Base-by-base conservation (phyloP, 1,140 invertebrate genomes). In the Acarapis woodi region DNA sequence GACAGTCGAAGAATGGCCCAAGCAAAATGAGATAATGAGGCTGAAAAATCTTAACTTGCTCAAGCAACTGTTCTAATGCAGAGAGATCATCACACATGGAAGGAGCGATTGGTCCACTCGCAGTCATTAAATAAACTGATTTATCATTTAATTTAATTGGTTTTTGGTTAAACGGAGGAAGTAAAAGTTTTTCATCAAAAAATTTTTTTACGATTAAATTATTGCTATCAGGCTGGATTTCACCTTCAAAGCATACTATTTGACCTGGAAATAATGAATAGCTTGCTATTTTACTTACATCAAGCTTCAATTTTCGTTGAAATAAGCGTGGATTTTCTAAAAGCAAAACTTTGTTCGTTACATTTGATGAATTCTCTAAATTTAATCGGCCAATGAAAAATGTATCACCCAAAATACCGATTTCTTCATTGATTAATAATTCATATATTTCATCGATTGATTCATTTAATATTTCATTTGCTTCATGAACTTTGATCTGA, bases 1-100 rank as follows among this genome's bases (percentile, higher is more conserved):
- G 35, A 25, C 16, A 44, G 48, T 85, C 76, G 23, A 83, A 46
- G 47, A 87, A 78, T 4, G 80, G 79, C 0, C 80, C 80, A 4
- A 71, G 61, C 33, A 87, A 55, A 43, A 88, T 62, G 22, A 77
- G 61, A 4, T 34, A 14, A 36, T 44, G 67, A 2, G 80, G 80
- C 47, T 67, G 63, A 31, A 72, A 61, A 10, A 67, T 54, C 15
- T 57, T 54, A 1, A 79, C 61, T 44, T 69, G 65, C 16, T 63
- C 55, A 20, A 42, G 16, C 28, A 36, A 15, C 4, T 45, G 37
- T 4, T 29, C 38, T 22, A 40, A 19, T 21, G 4, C 4, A 15
- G 21, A 18, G 18, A 32, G 43, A 26, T 26, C 25, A 26, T 26
- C 25, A n/a, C 6, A 8, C 25, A 8, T 26, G 6, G 25, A 8